Evolutionary conservation across 1,140 invertebrate genomes (phyloP).

Genomic region (Drosophila ficusphila): DNA sequence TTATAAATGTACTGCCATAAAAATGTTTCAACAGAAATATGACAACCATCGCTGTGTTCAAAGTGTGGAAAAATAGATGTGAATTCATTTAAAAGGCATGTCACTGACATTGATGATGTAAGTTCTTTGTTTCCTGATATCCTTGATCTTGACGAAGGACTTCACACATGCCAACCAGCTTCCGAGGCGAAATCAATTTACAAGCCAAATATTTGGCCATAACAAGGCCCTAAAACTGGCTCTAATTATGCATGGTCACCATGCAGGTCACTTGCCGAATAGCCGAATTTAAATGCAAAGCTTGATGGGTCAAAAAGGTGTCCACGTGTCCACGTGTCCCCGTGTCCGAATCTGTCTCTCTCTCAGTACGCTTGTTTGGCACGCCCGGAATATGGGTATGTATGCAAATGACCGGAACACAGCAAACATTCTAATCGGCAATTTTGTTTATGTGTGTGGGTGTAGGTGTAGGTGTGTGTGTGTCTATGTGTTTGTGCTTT

Average conservation of each 20-base stretch:
- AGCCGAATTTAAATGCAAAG: constrained; percentile 56
- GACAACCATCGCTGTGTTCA: fast-evolving
- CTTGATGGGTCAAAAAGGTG: constrained; percentile 35
- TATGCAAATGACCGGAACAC: constrained; percentile 42
- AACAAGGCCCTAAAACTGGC: constrained; percentile 33
- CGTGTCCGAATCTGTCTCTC: constrained; percentile 40
- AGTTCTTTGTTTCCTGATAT: not conserved
- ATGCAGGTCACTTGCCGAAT: constrained; percentile 51
- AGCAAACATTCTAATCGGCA: constrained; percentile 58
- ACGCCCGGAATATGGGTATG: constrained; percentile 4
- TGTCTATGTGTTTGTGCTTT: too few relatives aligned
- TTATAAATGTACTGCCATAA: not conserved
- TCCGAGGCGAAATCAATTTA: constrained; percentile 35
- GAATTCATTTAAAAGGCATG: not conserved
- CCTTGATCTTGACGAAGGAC: constrained; percentile 9
- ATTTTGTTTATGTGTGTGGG: constrained; percentile 15
- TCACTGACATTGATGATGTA: not conserved
- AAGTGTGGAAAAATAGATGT: not conserved
- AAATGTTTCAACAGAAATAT: not conserved
- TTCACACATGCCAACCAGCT: not conserved
- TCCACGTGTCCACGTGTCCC: constrained; percentile 52
- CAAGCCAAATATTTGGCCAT: constrained; percentile 43
- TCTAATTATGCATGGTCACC: constrained; percentile 57
- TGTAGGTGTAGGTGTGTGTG: too few relatives aligned
- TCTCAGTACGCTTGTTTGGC: constrained; percentile 4